Conservation (phyloP, 2,113 vertebrate species). For the Heterochromis multidens region DNA sequence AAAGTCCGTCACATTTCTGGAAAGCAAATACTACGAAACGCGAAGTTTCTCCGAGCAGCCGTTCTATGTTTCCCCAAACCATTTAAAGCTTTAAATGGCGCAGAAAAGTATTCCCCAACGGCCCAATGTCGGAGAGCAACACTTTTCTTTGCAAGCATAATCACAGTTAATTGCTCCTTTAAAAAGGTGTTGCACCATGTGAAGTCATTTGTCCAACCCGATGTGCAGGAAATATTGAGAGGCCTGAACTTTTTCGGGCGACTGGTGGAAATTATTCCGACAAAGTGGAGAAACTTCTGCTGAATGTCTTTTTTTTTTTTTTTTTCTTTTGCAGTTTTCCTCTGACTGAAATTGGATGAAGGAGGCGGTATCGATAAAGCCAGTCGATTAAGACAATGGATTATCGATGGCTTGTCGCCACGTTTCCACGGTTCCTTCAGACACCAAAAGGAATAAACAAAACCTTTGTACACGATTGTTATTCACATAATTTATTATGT, state of each 20-base stretch:
- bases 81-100: conserved; percentile 74
- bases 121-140: conserved; percentile 57
- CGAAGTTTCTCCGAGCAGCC: conserved; percentile 43
- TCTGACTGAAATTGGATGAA: not conserved
- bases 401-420: conserved; percentile 43
- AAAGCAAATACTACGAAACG: conserved; percentile 45
- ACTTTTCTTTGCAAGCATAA: conserved; percentile 68
- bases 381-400: conserved; percentile 45
- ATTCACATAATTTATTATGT: conserved; percentile 26
- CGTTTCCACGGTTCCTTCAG: not conserved
- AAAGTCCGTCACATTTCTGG: conserved; percentile 31
- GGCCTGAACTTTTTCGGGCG: conserved; percentile 13
- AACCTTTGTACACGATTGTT: conserved; percentile 25
- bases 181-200: conserved; percentile 68
- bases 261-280: conserved; percentile 23
- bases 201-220: conserved; percentile 63
- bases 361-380: conserved; percentile 27
- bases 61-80: conserved; percentile 54
- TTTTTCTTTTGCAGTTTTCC: not conserved
- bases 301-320: not conserved
- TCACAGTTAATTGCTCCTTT: conserved; percentile 74
- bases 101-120: conserved; percentile 72
- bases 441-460: conserved; percentile 35
- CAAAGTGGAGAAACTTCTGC: not conserved
- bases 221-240: conserved; percentile 50